Evolutionary conservation across 2,797 vertebrate species (phyloP).

Genomic region (Kryptolebias ocellatus): DNA sequence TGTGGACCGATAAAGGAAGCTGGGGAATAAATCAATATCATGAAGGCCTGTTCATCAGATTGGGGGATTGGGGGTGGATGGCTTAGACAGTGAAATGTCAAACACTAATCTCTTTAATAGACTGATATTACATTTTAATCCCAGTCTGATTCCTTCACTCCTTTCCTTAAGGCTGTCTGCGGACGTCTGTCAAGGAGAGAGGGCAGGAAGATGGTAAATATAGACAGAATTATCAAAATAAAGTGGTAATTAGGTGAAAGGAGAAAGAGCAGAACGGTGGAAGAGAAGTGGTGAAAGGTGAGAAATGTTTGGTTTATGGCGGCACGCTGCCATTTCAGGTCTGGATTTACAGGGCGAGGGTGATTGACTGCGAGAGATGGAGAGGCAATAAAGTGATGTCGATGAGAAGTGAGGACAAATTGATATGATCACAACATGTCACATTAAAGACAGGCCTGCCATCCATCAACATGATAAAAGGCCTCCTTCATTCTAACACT

Average conservation of each 20-base stretch:
- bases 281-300: conserved; percentile 12
- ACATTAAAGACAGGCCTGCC: conserved; percentile 75
- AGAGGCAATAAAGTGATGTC: conserved; percentile 75
- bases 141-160: conserved; percentile 73
- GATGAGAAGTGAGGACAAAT: conserved; percentile 76
- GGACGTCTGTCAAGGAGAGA: conserved; percentile 40
- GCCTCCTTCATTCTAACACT: conserved; percentile 57
- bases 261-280: conserved; percentile 1
- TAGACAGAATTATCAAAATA: conserved; percentile 43
- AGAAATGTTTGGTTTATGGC: conserved; percentile 63
- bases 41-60: conserved; percentile 72
- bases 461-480: conserved; percentile 82
- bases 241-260: conserved; percentile 40
- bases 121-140: conserved; percentile 83
- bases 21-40: conserved; percentile 70
- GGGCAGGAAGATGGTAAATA: conserved; percentile 41
- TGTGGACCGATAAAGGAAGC: conserved; percentile 44
- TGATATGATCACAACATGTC: conserved; percentile 82
- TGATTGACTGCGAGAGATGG: conserved; percentile 68
- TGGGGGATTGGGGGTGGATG: conserved; percentile 20
- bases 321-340: conserved; percentile 47
- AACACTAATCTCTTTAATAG: conserved; percentile 83
- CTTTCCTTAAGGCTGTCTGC: conserved; percentile 49
- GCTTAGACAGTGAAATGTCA: conserved; percentile 77
- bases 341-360: conserved; percentile 63